phyloP scores from a whole-genome alignment of 1,140 invertebrate species.

The Pantala flavescens region DNA sequence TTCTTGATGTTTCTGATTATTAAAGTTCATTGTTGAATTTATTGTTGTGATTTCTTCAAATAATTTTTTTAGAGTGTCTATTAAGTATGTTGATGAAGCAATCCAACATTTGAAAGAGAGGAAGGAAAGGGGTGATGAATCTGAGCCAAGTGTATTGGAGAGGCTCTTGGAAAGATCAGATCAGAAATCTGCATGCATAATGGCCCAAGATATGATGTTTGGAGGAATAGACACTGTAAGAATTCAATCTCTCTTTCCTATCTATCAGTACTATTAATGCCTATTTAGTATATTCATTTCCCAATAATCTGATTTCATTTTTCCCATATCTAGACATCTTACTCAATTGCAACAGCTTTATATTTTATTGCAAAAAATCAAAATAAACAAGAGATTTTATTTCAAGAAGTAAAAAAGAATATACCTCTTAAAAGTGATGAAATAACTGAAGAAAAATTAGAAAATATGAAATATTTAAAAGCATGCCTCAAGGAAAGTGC shows the following conservation, averaged over 20 bases:
- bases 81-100: conserved; percentile 21
- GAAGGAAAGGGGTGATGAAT: conserved; percentile 10
- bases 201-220: conserved; percentile 35
- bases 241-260: not conserved
- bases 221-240: conserved; percentile 38
- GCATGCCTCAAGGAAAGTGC: conserved; percentile 58
- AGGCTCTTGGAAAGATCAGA: not conserved
- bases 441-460: conserved; percentile 42
- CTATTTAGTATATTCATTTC: not conserved
- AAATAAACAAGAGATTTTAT: conserved; percentile 51
- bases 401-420: conserved; percentile 46
- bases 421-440: conserved; percentile 36
- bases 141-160: conserved; percentile 18
- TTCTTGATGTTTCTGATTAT: too few species aligned
- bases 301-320: conserved; percentile 23
- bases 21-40: too few species aligned
- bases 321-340: conserved; percentile 34
- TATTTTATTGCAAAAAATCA: conserved; percentile 53
- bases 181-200: conserved; percentile 12
- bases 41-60: too few species aligned
- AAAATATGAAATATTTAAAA: conserved; percentile 46
- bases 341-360: conserved; percentile 37
- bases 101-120: conserved; percentile 13
- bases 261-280: not conserved
- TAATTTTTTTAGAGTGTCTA: conserved; percentile 19